A percentile compares a stretch with the other conserved stretches of the same genome.
Evolutionary conservation across 1,140 invertebrate species (phyloP).

Genomic region (Ceratosolen solmsi): DNA sequence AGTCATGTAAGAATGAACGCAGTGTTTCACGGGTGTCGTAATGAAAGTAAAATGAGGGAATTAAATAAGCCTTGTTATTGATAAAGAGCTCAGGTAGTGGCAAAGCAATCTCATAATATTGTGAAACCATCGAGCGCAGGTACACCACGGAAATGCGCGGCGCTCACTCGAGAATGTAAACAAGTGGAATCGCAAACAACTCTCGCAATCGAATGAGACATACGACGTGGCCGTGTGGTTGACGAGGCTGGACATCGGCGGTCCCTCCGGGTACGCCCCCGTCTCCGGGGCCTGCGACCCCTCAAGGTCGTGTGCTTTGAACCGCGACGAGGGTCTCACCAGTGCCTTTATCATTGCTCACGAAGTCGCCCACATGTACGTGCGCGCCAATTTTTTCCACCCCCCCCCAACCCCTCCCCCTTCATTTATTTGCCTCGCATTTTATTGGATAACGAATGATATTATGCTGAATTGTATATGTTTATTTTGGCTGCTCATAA

Average conservation of each 20-base stretch:
- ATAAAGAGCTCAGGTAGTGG: too few species aligned
- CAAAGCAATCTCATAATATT: too few species aligned
- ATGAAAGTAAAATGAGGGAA: not conserved
- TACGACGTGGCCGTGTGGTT: slow-evolving; percentile 85
- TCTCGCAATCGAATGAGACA: slow-evolving; percentile 73
- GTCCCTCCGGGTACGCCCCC: slow-evolving; percentile 86
- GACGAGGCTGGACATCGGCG: slow-evolving; percentile 81
- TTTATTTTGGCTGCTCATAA: too few species aligned
- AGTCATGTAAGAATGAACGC: too few species aligned
- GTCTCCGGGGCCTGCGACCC: slow-evolving; percentile 84
- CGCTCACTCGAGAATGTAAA: slow-evolving; percentile 84
- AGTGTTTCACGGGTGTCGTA: too few species aligned
- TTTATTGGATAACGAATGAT: too few species aligned
- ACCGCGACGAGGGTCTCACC: slow-evolving; percentile 85
- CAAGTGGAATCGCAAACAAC: slow-evolving; percentile 80
- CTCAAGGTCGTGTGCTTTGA: slow-evolving; percentile 82
- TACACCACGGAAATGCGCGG: slow-evolving; percentile 79
- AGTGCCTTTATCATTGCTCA: slow-evolving; percentile 88
- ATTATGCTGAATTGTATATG: too few species aligned
- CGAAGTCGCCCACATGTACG: slow-evolving; percentile 85
- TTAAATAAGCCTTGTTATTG: too few species aligned
- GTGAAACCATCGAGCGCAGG: slow-evolving; percentile 59
- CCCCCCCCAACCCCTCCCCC: not conserved
- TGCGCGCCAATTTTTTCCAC: not conserved
- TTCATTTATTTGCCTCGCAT: too few species aligned